Evolutionary conservation across 2,888 invertebrate species (phyloP), one percentile per base, ranked within the genome.

Genomic region (Apotomis capreana): DNA sequence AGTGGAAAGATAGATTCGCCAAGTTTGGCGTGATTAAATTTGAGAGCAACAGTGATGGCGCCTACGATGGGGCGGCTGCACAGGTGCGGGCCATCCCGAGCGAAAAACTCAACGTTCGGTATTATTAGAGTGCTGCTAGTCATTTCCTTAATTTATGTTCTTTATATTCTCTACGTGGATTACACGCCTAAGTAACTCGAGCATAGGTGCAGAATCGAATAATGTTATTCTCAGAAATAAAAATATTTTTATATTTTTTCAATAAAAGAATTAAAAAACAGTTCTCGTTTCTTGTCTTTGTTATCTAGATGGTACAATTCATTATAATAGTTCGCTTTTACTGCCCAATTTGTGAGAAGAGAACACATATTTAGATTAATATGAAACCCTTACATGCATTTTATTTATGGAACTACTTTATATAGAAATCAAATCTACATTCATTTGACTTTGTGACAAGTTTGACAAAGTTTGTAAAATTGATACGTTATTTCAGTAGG

Each of bases 21-120:
- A 89, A 89, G 75, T 94, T 93, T 78, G 94, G 94, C 13, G 74
- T 94, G 46, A 86, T 91, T 60, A 93, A 92, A 76, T 94, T 93
- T 80, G 89, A 82, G 4, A 78, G 70, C 36, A 94, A 94, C 79
- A 87, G 85, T 74, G 81, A 89, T 88, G 90, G 85, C 84, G 84
- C 88, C 81, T 94, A 94, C 80, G 82, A 92, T 85, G 89, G 91
- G 88, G 83, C 89, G 85, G 82, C 89, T 90, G 90, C 93, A 89
- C 93, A 93, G 84, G 83, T 91, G 90, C 88, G 93, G 87, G 83
- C 91, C 87, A 86, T 88, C 87, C 87, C 90, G 81, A 87, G 85
- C 77, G 90, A 90, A 81, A 91, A 90, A 84, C 89, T 94, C 89
- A 92, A 91, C 82, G 80, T 94, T 86, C 86, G 92, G 81, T 94